A percentile compares a stretch with the other conserved stretches of the same genome.
phyloP scores from a whole-genome alignment of 2,888 invertebrate genomes.

The Tromatobia lineatoria region DNA sequence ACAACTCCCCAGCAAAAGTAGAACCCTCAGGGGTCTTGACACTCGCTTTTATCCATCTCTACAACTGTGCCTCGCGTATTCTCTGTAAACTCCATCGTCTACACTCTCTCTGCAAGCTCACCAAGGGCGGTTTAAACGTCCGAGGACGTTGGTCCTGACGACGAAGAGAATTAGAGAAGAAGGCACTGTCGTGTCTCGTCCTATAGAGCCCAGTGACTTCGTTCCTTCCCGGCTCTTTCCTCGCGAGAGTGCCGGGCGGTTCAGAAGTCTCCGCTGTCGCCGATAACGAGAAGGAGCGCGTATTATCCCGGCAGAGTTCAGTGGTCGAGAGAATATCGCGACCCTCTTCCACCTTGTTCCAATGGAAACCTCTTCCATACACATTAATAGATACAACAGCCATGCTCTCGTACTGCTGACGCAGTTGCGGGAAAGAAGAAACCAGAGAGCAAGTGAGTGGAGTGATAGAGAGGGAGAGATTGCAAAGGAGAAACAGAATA shows the following conservation, averaged over 20 bases:
- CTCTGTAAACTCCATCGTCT: background rate
- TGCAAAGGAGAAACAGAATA: constrained; percentile 12
- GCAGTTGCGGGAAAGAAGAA: constrained; percentile 38
- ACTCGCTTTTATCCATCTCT: constrained; percentile 21
- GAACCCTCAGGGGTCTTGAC: constrained; percentile 53
- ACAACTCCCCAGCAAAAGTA: constrained; percentile 50
- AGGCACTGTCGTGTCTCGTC: constrained; percentile 32
- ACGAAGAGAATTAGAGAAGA: constrained; percentile 47
- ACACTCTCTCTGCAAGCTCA: background rate
- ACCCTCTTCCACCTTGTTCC: background rate
- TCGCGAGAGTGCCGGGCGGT: constrained; percentile 1
- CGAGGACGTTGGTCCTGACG: constrained; percentile 44
- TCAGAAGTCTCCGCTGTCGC: constrained; percentile 47
- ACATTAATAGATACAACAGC: constrained; percentile 29
- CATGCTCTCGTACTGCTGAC: background rate
- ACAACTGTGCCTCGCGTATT: background rate
- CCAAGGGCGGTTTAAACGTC: constrained; percentile 43
- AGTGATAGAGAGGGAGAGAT: background rate
- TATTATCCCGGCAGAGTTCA: constrained; percentile 49
- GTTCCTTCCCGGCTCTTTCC: constrained; percentile 12
- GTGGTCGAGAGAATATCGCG: constrained; percentile 39
- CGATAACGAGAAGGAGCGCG: constrained; percentile 42
- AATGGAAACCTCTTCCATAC: background rate
- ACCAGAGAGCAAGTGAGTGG: constrained; percentile 25
- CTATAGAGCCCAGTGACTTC: background rate